Conservation (phyloP, 2,113 vertebrate species). For the Heterochromis multidens region DNA sequence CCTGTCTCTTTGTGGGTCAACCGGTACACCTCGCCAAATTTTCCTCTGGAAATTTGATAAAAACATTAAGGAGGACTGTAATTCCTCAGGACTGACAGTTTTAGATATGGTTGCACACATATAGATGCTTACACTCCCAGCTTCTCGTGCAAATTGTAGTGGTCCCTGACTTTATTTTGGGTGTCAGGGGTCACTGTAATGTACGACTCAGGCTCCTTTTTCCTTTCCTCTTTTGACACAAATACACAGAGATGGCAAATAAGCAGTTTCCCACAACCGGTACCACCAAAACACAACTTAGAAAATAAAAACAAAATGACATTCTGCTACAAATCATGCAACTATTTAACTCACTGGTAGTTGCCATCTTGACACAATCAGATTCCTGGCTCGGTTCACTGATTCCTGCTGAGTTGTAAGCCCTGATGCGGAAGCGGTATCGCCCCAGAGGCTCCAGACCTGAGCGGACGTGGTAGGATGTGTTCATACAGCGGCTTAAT, state of each 20-base stretch:
- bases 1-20: conserved; percentile 79
- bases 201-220: conserved; percentile 47
- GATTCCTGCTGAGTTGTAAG: conserved; percentile 71
- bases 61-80: neutral
- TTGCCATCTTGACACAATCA: conserved; percentile 63
- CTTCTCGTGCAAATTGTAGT: conserved; percentile 80
- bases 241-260: neutral
- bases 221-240: conserved; percentile 40
- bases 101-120: neutral
- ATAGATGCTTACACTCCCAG: conserved; percentile 81
- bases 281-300: neutral
- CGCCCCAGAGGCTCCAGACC: conserved; percentile 63
- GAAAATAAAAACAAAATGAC: neutral
- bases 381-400: conserved; percentile 76
- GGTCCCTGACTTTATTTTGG: conserved; percentile 68
- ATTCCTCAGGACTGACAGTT: neutral
- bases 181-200: conserved; percentile 68
- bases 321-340: neutral
- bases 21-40: conserved; percentile 81
- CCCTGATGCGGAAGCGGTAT: conserved; percentile 77
- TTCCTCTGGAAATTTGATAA: conserved; percentile 72
- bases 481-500: conserved; percentile 69
- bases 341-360: conserved; percentile 50
- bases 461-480: conserved; percentile 63
- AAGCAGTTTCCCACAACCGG: neutral